These are phyloP conservation scores for Cephus sareptanus DNA, from an alignment of 2,888 invertebrate genomes.

Conservation along the genomic window DNA sequence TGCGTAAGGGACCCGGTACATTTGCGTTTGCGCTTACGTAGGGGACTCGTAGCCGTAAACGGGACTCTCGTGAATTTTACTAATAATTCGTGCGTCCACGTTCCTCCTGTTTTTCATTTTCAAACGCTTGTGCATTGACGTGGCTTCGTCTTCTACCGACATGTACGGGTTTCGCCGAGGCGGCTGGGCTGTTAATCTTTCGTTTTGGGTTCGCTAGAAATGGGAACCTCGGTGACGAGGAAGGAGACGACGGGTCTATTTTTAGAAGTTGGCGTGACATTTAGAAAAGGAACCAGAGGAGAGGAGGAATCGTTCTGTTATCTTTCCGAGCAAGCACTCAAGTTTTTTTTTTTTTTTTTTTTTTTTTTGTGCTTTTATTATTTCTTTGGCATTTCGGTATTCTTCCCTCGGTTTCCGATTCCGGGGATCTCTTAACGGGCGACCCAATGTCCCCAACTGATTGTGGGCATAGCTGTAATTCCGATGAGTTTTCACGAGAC, in stretches of 20 bases:
- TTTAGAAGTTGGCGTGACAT: not conserved
- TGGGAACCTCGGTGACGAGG: not conserved
- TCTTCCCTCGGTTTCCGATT: conserved; percentile 7
- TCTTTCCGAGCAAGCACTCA: conserved; percentile 5
- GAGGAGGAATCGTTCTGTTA: conserved; percentile 4
- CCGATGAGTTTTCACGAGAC: conserved; percentile 28
- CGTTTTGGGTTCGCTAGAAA: not conserved
- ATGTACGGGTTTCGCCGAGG: not conserved
- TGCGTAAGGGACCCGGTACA: conserved; percentile 5
- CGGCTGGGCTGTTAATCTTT: not conserved
- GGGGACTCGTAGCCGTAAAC: not conserved
- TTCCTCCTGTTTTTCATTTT: not conserved
- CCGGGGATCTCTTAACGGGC: not conserved
- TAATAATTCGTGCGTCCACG: not conserved
- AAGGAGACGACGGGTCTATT: not conserved
- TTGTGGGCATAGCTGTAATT: conserved; percentile 21
- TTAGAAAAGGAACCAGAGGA: not conserved
- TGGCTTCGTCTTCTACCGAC: not conserved
- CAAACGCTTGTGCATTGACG: not conserved
- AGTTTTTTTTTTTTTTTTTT: conserved; percentile 11
- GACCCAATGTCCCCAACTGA: not conserved
- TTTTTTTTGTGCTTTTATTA: no score
- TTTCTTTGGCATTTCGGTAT: conserved; percentile 16
- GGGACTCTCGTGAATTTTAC: not conserved
- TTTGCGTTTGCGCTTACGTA: not conserved